Evolutionary conservation across 2,797 vertebrate species (phyloP), one percentile per base, ranked within the genome.

Genomic region (Helarctos malayanus): DNA sequence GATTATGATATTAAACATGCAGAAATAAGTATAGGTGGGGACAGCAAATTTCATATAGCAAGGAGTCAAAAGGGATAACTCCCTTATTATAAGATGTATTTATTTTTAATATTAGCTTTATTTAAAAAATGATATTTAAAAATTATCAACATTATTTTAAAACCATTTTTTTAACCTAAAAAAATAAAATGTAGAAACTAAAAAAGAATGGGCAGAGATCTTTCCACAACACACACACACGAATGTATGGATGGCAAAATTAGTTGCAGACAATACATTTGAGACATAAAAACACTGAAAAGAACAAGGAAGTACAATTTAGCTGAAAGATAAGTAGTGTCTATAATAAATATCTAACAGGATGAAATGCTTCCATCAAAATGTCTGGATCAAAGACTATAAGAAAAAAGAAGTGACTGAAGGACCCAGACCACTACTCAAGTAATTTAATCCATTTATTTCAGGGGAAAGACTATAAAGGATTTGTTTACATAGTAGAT

Each of bases 381-480:
- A 83, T 79, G 13, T 23, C 52, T 49, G 41, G 73, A 94, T 81
- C 25, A 82, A 88, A 75, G 13, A 52, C 18, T 19, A 23, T 35
- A 38, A 80, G 13, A 73, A 78, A 76, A 89, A 95, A 88, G 15
- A 80, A 94, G 38, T 69, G 41, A 27, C 15, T 15, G 12, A 85
- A 16, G 8, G 35, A 69, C 29, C 2, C 47, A 71, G 10, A 41
- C 45, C 18, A 84, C 13, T 35, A 2, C 47, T 47, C 25, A 90
- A 29, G 68, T 71, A 89, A 78, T 78, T 81, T 68, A 73, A 59
- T 83, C 4, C 45, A 76, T 47, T 84, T 89, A 91, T 73, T 49
- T 95, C 9, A 91, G 65, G n/a, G 89, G n/a, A 65, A 96, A 91
- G 54, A 95, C 76, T 45, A 83, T 29, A 63, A 38, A 78, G 45